These are phyloP conservation scores for Canis aureus DNA, from an alignment of 2,113 vertebrate genomes.

Conservation along the genomic window DNA sequence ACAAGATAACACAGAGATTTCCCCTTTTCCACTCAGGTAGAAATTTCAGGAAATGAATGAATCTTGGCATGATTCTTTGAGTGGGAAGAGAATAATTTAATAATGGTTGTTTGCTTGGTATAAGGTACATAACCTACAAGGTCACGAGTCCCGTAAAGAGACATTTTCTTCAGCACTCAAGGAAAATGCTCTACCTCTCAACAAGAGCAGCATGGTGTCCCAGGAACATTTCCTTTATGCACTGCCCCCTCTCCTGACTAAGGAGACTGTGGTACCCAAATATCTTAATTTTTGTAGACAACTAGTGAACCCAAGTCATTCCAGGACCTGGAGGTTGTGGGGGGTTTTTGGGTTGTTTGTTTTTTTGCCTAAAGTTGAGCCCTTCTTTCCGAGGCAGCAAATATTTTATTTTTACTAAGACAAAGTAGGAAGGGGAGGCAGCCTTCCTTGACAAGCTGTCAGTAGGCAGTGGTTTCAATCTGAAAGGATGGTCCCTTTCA, in stretches of 20 bases:
- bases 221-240: not conserved
- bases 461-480: not conserved
- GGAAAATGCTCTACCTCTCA: not conserved
- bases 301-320: not conserved
- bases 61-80: not conserved
- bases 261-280: not conserved
- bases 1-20: not conserved
- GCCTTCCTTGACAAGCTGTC: not conserved
- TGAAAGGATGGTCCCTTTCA: not conserved
- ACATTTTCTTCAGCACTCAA: conserved; percentile 25
- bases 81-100: not conserved
- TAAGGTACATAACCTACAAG: not conserved
- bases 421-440: not conserved
- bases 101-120: not conserved
- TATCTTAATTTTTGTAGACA: not conserved
- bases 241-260: too few relatives aligned
- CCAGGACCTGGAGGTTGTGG: not conserved
- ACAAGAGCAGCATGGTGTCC: not conserved
- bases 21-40: not conserved
- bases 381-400: not conserved
- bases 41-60: not conserved
- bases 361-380: conserved; percentile 28
- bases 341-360: not conserved
- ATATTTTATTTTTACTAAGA: conserved; percentile 13
- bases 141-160: not conserved